These are phyloP conservation scores for Crotalus helleri DNA, from an alignment of 2,113 vertebrate genomes.

Conservation along the genomic window DNA sequence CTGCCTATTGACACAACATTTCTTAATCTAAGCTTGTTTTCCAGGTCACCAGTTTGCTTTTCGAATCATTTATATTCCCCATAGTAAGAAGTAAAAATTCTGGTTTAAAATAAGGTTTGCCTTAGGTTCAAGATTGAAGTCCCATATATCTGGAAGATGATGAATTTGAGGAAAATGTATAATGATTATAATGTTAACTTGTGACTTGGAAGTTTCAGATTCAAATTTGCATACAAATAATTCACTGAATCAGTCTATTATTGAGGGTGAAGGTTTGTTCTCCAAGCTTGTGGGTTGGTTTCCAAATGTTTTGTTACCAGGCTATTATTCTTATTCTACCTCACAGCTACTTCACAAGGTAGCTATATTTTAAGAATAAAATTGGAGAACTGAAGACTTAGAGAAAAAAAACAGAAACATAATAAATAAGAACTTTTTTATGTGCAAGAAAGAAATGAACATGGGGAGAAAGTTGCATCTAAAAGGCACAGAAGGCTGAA, in stretches of 20 bases:
- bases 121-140: background rate
- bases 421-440: background rate
- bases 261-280: no score
- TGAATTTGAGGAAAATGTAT: background rate
- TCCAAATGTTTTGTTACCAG: no score
- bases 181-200: background rate
- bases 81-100: background rate
- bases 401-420: background rate
- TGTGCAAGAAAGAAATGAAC: background rate
- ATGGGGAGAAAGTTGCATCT: background rate
- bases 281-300: no score
- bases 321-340: background rate
- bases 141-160: background rate
- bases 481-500: background rate
- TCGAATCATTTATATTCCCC: conserved; percentile 16
- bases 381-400: background rate
- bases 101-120: background rate
- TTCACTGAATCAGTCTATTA: background rate
- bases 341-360: background rate
- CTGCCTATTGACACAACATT: background rate
- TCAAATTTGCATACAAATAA: background rate
- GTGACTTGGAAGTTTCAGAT: background rate
- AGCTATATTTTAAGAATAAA: background rate
- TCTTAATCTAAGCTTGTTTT: conserved; percentile 30
- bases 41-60: conserved; percentile 29